Evolutionary conservation across 2,888 invertebrate genomes (phyloP).

Genomic region (Amphipoea oculea): DNA sequence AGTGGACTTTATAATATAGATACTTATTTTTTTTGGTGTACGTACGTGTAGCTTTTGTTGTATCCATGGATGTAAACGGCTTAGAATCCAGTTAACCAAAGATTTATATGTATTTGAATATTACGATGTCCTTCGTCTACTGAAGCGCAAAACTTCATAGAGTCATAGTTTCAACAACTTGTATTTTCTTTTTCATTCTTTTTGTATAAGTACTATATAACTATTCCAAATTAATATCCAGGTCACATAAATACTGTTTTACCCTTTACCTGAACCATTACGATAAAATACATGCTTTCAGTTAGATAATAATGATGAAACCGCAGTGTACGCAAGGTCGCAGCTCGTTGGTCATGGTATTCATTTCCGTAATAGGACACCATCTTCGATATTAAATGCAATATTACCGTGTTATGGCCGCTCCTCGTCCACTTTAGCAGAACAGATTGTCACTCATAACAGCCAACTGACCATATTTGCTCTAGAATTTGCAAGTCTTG

Average conservation of each 20-base stretch:
- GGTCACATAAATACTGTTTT: not conserved
- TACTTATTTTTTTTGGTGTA: not conserved
- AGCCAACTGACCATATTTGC: conserved; percentile 45
- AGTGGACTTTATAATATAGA: not conserved
- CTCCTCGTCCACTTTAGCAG: conserved; percentile 32
- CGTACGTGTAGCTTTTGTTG: not conserved
- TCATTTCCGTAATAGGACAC: conserved; percentile 83
- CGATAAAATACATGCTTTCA: conserved; percentile 52
- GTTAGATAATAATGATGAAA: conserved; percentile 69
- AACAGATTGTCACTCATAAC: conserved; percentile 42
- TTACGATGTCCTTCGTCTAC: not conserved
- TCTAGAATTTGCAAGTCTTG: conserved; percentile 40
- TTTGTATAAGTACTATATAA: no score
- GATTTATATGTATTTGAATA: not conserved
- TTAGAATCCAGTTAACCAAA: not conserved
- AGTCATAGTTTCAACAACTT: not conserved
- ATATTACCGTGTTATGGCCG: conserved; percentile 55
- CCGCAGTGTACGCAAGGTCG: conserved; percentile 79
- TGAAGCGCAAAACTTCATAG: not conserved
- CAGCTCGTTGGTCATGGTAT: conserved; percentile 73
- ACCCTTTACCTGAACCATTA: conserved; percentile 27
- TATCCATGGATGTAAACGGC: not conserved
- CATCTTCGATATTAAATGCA: conserved; percentile 71
- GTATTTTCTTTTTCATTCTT: not conserved
- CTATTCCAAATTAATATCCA: not conserved